Base-by-base conservation (phyloP, 2,888 invertebrate genomes). In the Drosophila nr. perissopoda region DNA sequence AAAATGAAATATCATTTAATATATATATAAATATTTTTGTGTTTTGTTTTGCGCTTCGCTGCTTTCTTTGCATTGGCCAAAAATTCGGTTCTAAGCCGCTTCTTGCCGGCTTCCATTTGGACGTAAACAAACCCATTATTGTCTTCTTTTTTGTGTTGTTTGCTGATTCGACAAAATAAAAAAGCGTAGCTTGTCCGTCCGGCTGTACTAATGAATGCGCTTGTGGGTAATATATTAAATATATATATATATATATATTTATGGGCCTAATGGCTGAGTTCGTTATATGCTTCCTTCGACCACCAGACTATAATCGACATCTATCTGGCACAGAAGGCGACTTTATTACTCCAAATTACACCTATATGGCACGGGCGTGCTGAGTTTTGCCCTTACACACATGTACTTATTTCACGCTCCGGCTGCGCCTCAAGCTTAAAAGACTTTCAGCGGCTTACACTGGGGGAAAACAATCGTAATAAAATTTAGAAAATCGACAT, bases 101-200 rank as follows among this genome's bases (percentile, higher is more conserved):
- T 67, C 56, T 68, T 51, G 57, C 53, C 62, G 36, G 31, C 40
- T 57, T 61, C 33, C 54, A 29, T 70, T 68, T 68, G 31, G 46
- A 78, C 78, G 81, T 81, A 84, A 83, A 86, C 85, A 82, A 88
- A 78, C 72, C 75, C 76, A 85, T 85, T 85, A 85, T 68, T 66
- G 72, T 42, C 48, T 54, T 58, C 18, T 58, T 46, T 74, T 68
- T 52, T 54, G 29, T 74, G 61, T 63, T 53, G 16, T 18, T 27
- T 31, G 62, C 63, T 53, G 59, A 42, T 71, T 63, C 31, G 38
- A 21, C 52, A 40, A 29, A 25, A 21, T 36, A 42, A 51, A 46
- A 69, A 62, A 56, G 27, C 29, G 18, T 46, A 40, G 21, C 38
- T 46, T 25, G 16, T 46, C 25, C 51, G 59, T 48, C 49, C 54